Evolutionary conservation across 1,140 invertebrate species (phyloP).

Genomic region (Eulimnadia texana): DNA sequence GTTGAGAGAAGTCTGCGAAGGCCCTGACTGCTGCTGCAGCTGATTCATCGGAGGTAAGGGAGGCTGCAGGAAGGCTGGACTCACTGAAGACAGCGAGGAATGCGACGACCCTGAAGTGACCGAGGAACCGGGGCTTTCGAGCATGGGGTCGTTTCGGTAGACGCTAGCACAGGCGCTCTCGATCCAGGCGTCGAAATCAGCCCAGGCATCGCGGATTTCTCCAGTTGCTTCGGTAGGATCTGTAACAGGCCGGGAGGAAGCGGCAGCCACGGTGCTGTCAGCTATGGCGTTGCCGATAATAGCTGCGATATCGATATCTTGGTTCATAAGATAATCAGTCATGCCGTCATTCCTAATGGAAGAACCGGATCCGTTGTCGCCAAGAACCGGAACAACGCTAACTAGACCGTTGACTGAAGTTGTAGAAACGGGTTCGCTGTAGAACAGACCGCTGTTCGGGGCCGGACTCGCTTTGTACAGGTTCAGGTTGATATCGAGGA

Average conservation of each 20-base stretch:
- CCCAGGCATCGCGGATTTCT: constrained; percentile 23
- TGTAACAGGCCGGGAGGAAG: background rate
- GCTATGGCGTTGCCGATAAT: constrained; percentile 79
- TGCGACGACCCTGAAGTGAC: constrained; percentile 10
- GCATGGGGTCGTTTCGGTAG: constrained; percentile 15
- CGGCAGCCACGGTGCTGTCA: constrained; percentile 46
- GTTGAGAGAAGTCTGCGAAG: background rate
- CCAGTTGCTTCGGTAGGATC: constrained; percentile 9
- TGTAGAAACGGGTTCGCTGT: constrained; percentile 22
- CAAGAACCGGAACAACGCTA: constrained; percentile 27
- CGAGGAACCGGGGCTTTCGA: constrained; percentile 19
- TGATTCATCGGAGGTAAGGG: constrained; percentile 14
- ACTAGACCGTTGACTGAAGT: constrained; percentile 23
- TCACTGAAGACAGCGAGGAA: constrained; percentile 17
- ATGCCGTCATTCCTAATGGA: constrained; percentile 32
- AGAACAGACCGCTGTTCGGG: constrained; percentile 21
- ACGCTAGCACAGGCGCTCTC: constrained; percentile 46
- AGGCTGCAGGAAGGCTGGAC: constrained; percentile 18
- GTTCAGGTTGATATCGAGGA: constrained; percentile 29
- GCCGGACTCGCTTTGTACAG: constrained; percentile 32
- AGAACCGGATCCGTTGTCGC: constrained; percentile 37
- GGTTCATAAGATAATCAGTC: constrained; percentile 25
- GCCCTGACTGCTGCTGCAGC: constrained; percentile 12
- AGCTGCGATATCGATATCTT: constrained; percentile 70
- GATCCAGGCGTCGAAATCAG: constrained; percentile 53